Base-by-base conservation (phyloP, 2,797 vertebrate genomes). In the Pseudocheirus occidentalis region DNA sequence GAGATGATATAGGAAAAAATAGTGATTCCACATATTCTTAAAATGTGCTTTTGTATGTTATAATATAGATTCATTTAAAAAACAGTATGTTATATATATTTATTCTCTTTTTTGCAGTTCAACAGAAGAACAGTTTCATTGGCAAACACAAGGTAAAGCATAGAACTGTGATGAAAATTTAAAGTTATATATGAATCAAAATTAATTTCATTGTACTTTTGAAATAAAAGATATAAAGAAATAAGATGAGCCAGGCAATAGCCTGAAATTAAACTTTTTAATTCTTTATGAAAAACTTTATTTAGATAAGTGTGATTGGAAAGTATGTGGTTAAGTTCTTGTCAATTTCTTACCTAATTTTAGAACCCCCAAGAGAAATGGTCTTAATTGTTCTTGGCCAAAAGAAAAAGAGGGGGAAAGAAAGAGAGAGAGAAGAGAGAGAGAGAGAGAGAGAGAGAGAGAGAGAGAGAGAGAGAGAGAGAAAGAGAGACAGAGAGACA, bases 71-170 rank as follows among this genome's bases (percentile, higher is more conserved):
- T 6, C 54, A 4, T 95, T 31, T 28, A 91, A 95, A 40, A 73
- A 73, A 92, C 34, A 14, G 27, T 12, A 90, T 57, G 6, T 97
- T 55, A 97, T 24, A 95, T 12, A 93, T 96, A 1, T 94, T 73
- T 96, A 93, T 98, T 96, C 93, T 95, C 98, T 97, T 98, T 97
- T 97, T 95, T 98, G 21, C 97, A 99, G 99, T 99, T 99, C 99
- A 62, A 98, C 99, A 95, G 99, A 99, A 98, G 99, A 99, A 94
- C 99, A 99, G 94, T 99, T 99, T 98, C 99, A 99, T 96, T 99
- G 99, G 99, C 99, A 99, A 96, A 98, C 99, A 95, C 99, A 99
- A 99, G 99, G 99, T 99, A 99, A 98, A 89, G 21, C 92, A 90
- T 1, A 40, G 3, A 27, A 50, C 56, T 90, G 95, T 97, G 53